A percentile compares a stretch with the other conserved stretches of the same genome.
phyloP scores from a whole-genome alignment of 2,113 vertebrate species.

The Notarius lentiginosus region DNA sequence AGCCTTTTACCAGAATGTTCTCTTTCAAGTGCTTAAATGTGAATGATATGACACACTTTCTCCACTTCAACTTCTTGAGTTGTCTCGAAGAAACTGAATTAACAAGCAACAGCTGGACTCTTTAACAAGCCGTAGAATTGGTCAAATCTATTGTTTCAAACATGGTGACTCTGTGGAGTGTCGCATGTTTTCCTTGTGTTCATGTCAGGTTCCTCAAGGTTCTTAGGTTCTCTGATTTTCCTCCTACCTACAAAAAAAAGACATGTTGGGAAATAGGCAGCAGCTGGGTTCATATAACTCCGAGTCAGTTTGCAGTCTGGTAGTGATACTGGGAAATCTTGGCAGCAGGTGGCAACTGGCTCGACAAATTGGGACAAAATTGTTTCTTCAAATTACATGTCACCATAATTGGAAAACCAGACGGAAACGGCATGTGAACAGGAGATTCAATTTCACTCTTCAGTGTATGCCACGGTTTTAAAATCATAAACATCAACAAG shows the following conservation, averaged over 20 bases:
- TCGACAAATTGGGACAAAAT: neutral
- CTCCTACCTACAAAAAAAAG: neutral
- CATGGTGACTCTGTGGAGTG: neutral
- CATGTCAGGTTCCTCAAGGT: neutral
- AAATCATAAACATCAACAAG: neutral
- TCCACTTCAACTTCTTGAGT: neutral
- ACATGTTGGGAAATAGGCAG: neutral
- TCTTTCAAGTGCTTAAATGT: neutral
- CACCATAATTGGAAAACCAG: neutral
- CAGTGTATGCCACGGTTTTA: neutral
- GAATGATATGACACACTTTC: neutral
- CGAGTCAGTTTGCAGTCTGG: neutral
- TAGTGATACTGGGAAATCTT: neutral
- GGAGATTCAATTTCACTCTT: neutral
- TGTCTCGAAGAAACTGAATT: neutral
- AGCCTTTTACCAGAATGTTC: neutral
- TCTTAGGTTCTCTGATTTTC: neutral
- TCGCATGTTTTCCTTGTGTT: neutral
- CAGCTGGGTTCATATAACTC: neutral
- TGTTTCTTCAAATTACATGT: neutral
- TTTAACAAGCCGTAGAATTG: too few species aligned
- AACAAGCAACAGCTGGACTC: neutral
- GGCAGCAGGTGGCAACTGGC: slow-evolving; percentile 3
- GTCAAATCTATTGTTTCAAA: too few species aligned
- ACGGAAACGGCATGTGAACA: neutral